phyloP scores from a whole-genome alignment of 2,888 invertebrate species.

The Morpho deidamia region DNA sequence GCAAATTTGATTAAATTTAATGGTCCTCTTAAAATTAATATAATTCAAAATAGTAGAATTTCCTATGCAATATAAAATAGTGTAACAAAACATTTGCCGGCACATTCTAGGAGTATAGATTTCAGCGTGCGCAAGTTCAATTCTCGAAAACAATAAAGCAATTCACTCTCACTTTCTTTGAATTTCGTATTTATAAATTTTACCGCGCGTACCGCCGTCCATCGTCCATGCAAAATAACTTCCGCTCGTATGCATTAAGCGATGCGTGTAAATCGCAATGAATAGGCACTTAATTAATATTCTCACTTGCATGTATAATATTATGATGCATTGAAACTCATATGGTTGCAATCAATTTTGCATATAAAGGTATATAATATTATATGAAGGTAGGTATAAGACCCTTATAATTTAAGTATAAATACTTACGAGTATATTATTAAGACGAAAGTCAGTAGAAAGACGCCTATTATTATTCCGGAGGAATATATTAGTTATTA shows the following conservation, averaged over 20 bases:
- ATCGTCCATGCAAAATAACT: slow-evolving; percentile 15
- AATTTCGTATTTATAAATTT: slow-evolving; percentile 19
- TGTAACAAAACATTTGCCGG: no score
- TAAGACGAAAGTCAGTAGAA: no score
- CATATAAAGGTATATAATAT: no score
- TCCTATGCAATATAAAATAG: no score
- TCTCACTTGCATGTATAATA: not conserved
- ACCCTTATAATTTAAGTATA: no score
- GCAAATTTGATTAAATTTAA: no score
- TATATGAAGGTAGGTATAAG: no score
- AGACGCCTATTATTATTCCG: no score
- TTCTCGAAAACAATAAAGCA: slow-evolving; percentile 22
- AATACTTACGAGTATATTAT: no score
- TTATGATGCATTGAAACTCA: not conserved
- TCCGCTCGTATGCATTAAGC: slow-evolving; percentile 11
- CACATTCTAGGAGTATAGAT: not conserved
- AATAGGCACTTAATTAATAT: slow-evolving; percentile 6
- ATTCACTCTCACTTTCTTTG: slow-evolving; percentile 15
- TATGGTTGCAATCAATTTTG: not conserved
- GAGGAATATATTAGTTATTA: no score
- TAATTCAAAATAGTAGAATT: no score
- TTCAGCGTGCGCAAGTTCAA: not conserved
- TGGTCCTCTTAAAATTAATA: no score
- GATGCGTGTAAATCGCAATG: slow-evolving; percentile 8
- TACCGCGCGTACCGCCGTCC: not conserved